Base-by-base conservation (phyloP, 92 coral and sea anemone genomes). In the Parazoanthus swiftii region DNA sequence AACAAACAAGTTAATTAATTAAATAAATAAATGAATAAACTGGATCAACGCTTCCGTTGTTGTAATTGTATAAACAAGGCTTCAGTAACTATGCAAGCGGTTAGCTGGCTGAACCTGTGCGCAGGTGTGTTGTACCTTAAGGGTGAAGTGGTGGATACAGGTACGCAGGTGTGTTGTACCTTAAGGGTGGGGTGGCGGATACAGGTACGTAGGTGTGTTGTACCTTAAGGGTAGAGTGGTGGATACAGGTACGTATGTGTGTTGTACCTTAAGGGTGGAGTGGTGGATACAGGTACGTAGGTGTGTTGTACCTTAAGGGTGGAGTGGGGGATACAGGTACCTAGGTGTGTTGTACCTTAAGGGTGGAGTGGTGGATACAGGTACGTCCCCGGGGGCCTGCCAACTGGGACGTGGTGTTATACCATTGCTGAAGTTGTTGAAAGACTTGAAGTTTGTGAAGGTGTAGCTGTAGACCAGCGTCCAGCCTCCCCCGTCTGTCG, bases 401-500 rank as follows among this genome's bases (percentile, higher is more conserved):
- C 85, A 67, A 44, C 51, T 77, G 0, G 93, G 93, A 5, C 88
- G 81, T 23, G 91, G 93, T 33, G 80, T 91, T 16, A 91, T 71
- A 11, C 80, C 80, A 39, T 91, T 91, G 0, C 26, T 58, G 50
- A 15, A 26, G 73, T 58, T 58, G 65, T 66, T 66, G 86, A 83
- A 91, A 54, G 86, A 9, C 4, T 35, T 42, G 65, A 88, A 88
- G 35, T 76, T 77, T n/a, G 86, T 91, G 91, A 91, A 88, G 29
- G 89, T 91, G 56, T 82, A 88, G 46, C 90, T 43, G 90, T 88
- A 88, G 29, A 84, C 93, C 5, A 91, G 86, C 2, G 93, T 91
- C 93, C 93, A 91, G 80, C 93, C 93, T 74, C 93, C 93, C 35
- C 85, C 93, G 80, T 56, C 88, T 23, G 88, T 76, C 3, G 66